Evolutionary conservation across 2,113 vertebrate species (phyloP), one percentile per base, ranked within the genome.

Genomic region (Osmerus mordax): DNA sequence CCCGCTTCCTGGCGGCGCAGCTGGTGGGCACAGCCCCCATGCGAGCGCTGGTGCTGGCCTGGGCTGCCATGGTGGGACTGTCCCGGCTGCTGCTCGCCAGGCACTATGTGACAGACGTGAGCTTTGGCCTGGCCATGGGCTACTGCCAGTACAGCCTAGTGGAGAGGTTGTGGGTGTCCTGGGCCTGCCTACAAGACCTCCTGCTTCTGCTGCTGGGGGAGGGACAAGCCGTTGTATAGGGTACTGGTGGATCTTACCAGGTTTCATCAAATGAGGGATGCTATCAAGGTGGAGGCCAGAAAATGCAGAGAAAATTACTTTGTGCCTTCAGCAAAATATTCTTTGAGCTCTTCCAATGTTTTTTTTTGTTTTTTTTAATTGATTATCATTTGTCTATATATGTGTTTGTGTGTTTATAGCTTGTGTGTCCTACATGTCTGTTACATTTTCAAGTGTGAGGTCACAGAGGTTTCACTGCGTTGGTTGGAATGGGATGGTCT

Each of bases 81-180:
- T 96, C 95, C 1, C 91, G 94, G 67, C 89, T 97, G 76, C 92
- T 97, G 91, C 92, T 97, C 54, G 95, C 94, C 74, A 88, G 94
- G 70, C 94, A 96, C 87, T 95, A 96, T 36, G 94, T 97, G 84
- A 94, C 93, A 0, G 94, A 96, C 0, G 95, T 98, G 81, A 86
- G 91, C 64, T 95, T 94, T 8, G 95, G 94, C 29, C 82, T 96
- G 85, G 79, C 92, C 29, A 89, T 95, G 91, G 96, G 94, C 36
- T 96, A 96, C 54, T 86, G 88, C 32, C 94, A 96, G 29, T 96
- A 94, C 69, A 85, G 91, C 6, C 73, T 96, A 59, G 94, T 95
- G 87, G 94, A 95, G 75, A 90, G 88, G 76, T 84, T 92, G 84
- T 97, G 95, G 95, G 85, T 97, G 60, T 95, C 93, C 29, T 92